Conservation (phyloP, 2,888 invertebrate genomes). For the Amblyjoppa proteus region DNA sequence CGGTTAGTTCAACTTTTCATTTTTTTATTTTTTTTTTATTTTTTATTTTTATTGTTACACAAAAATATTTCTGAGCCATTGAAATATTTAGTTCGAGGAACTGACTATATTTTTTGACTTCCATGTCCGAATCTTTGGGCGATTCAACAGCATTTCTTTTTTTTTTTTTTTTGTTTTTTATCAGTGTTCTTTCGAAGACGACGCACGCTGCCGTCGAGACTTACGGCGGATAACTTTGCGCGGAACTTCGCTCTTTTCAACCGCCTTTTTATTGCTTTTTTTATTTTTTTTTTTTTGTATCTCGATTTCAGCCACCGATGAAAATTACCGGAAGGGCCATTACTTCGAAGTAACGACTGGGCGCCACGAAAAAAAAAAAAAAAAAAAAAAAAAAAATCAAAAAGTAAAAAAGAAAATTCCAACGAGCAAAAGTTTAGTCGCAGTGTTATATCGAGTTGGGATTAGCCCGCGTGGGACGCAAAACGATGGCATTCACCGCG, state of each 20-base stretch:
- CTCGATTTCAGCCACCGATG: slow-evolving; percentile 23
- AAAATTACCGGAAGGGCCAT: slow-evolving; percentile 7
- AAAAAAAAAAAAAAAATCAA: slow-evolving; percentile 14
- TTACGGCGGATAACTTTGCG: not conserved
- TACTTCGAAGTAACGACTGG: not conserved
- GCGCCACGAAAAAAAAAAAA: not conserved
- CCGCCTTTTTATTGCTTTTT: not conserved
- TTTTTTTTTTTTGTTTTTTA: too few relatives aligned
- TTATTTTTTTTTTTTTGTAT: too few relatives aligned
- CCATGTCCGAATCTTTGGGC: too few relatives aligned
- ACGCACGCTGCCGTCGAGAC: not conserved
- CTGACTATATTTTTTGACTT: too few relatives aligned
- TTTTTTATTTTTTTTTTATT: not conserved
- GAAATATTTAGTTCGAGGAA: too few relatives aligned
- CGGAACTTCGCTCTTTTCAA: not conserved
- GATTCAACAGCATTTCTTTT: too few relatives aligned
- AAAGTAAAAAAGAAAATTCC: not conserved
- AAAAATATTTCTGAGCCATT: not conserved
- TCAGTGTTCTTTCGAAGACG: too few relatives aligned
- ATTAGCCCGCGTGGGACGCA: slow-evolving; percentile 34
- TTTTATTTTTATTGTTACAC: too few relatives aligned
- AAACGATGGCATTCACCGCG: slow-evolving; percentile 30
- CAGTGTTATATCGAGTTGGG: slow-evolving; percentile 22
- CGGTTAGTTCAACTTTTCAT: not conserved
- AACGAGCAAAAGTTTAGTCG: slow-evolving; percentile 55